Evolutionary conservation across 2,113 vertebrate genomes (phyloP), one percentile per base, ranked within the genome.

Genomic region (Gymnarchus niloticus): DNA sequence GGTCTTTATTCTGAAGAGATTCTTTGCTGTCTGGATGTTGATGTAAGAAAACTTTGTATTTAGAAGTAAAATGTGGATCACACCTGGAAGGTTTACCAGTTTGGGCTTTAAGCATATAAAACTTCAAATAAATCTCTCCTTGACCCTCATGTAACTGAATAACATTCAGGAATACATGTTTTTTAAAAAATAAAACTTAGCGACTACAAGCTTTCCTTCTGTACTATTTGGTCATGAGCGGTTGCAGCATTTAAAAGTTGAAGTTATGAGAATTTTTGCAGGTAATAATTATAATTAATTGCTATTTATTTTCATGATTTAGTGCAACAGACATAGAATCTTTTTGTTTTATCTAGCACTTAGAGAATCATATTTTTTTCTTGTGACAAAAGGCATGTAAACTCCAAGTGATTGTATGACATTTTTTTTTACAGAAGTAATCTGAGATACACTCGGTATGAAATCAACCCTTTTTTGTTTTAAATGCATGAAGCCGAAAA

Each of bases 41-140:
- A 87, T 44, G 44, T 48, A 87, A 83, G 82, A 80, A 86, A 87
- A 88, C 77, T 61, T 83, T 49, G 86, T 41, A 81, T 52, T 28
- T 81, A 48, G 21, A 19, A 10, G 21, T 44, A 41, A 78, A 25
- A 78, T 78, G 21, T 25, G 46, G 23, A 78, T 78, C 46, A 44
- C 76, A 78, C 41, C 73, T 77, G 73, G 73, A 61, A 46, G 59
- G 33, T 76, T 76, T 76, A 76, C 19, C 33, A 44, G 14, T 25
- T 28, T 61, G 25, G 12, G 5, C 28, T 28, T 12, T 17, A 69
- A 33, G 51, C 7, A 6, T 1, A 52, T 17, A 56, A 56, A 56
- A 56, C 19, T 21, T 21, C 19, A 6, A 23, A 6, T 59, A 59
- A 59, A n/a, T n/a, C 56, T 9, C 56, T 59, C 25, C n/a, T 8